Base-by-base conservation (phyloP, 2,113 vertebrate genomes). In the Sander vitreus region DNA sequence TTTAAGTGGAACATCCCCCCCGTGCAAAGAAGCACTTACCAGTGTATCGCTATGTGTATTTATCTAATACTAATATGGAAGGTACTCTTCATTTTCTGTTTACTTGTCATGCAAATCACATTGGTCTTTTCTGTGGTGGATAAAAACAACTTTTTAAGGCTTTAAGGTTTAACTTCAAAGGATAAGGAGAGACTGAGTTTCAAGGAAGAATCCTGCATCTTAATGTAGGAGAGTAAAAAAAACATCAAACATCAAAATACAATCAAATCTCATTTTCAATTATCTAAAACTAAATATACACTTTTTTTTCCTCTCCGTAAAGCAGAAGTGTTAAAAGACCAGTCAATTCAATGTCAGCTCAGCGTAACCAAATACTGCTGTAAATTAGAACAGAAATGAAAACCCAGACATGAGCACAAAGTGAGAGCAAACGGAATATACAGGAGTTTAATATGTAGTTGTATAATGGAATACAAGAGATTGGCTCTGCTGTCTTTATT, bases 181-280 rank as follows among this genome's bases (percentile, higher is more conserved):
- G 30, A 30, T 30, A 30, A 30, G 30, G 30, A 30, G 30, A 25
- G 18, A 36, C 18, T 33, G 30, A 10, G 9, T 62, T 9, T 4
- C 5, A 27, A 15, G 5, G 55, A 33, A 18, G 39, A 59, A 9
- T 51, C 18, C 5, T 62, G 6, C 27, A 53, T 23, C 8, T 7
- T 51, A 23, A 23, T 25, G 14, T 15, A n/a, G 14, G 13, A 2
- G 13, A 65, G 43, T 2, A 59, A 50, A 59, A 18, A 14, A 45
- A 55, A 65, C 60, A 43, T 12, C 25, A 76, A 76, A 57, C 6
- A 59, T 33, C 15, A 68, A 68, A 39, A 27, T 27, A 27, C 27
- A 27, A 27, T 27, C 27, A 27, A 27, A 27, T 27, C 27, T 27
- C 27, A 27, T 27, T 27, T 27, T 27, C 27, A 66, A 39, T 58